phyloP scores from a whole-genome alignment of 2,113 vertebrate genomes.

The Percina caprodes region DNA sequence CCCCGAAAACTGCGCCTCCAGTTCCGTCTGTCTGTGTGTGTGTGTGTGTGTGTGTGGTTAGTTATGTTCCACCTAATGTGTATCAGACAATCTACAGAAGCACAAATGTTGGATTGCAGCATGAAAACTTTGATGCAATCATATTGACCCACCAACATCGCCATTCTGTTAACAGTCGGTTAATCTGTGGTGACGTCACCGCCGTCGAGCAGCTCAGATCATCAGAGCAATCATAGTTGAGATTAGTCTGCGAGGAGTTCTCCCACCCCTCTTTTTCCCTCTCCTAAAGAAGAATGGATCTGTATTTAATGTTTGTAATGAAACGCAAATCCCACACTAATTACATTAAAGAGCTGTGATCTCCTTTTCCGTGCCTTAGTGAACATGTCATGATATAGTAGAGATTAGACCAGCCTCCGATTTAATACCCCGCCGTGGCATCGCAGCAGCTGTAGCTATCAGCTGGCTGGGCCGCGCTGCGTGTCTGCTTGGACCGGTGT shows the following conservation, averaged over 20 bases:
- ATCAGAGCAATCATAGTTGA: constrained; percentile 54
- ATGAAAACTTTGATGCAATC: background rate
- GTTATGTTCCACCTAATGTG: background rate
- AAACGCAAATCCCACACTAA: constrained; percentile 74
- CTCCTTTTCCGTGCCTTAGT: constrained; percentile 63
- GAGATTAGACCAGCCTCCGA: constrained; percentile 69
- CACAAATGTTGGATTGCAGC: background rate
- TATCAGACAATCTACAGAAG: too few relatives aligned
- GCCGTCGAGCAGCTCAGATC: background rate
- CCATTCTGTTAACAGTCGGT: background rate
- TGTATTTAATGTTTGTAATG: constrained; percentile 75
- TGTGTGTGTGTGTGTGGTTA: too few relatives aligned
- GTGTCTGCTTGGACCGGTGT: constrained; percentile 7
- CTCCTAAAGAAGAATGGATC: constrained; percentile 68
- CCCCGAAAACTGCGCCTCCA: background rate
- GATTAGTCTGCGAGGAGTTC: constrained; percentile 49
- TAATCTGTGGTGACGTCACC: constrained; percentile 27
- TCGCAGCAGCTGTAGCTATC: constrained; percentile 61
- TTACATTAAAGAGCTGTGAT: constrained; percentile 74
- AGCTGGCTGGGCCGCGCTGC: constrained; percentile 41
- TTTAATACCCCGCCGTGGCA: constrained; percentile 44
- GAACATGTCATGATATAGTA: constrained; percentile 70
- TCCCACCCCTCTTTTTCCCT: background rate
- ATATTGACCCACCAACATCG: background rate
- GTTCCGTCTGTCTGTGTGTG: background rate